Evolutionary conservation across 2,888 invertebrate genomes (phyloP), one percentile per base, ranked within the genome.

Genomic region (Polyommatus iphigenia): DNA sequence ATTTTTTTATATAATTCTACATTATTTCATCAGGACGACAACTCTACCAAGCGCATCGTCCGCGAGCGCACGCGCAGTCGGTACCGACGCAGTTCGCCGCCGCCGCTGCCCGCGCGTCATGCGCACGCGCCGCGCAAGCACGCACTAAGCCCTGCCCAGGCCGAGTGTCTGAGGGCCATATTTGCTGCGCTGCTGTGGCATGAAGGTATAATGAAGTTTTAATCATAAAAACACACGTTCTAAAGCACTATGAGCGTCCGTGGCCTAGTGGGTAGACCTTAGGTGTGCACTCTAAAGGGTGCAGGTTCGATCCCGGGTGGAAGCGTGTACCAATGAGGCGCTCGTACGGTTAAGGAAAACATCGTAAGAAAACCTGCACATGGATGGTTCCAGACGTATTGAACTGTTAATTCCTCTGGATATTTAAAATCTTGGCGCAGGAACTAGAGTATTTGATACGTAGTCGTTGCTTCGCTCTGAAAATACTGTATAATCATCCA

Each of bases 111-210:
- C 90, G 95, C 78, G 85, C 92, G 41, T 90, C 88, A 80, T 92
- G 91, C 91, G 29, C 94, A 89, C 73, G 95, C 96, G 81, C 95
- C 96, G 15, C 95, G 96, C 0, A 98, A 98, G 87, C 96, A 96
- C 83, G 99, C 99, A 0, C 95, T 98, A 87, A 98, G 98, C 81
- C 98, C 99, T 0, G 97, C 98, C 0, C 97, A 98, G 77, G 98
- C 98, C 0, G 98, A 99, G 89, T 97, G 98, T 83, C 91, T 99
- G 32, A 94, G 99, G n/a, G 98, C 99, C 0, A 97, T 99, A 6
- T 99, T 99, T 90, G 99, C 99, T 0, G 98, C 99, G 0, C 96
- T 99, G 84, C 92, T 99, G 1, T 99, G 99, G 99, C 99, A 99
- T 87, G 99, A 99, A 92, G 98, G 95, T 95, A 85, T 76, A 78